A percentile compares a stretch with the other conserved stretches of the same genome.
phyloP scores from a whole-genome alignment of 2,888 invertebrate species.

The Drosophila vallismaia region DNA sequence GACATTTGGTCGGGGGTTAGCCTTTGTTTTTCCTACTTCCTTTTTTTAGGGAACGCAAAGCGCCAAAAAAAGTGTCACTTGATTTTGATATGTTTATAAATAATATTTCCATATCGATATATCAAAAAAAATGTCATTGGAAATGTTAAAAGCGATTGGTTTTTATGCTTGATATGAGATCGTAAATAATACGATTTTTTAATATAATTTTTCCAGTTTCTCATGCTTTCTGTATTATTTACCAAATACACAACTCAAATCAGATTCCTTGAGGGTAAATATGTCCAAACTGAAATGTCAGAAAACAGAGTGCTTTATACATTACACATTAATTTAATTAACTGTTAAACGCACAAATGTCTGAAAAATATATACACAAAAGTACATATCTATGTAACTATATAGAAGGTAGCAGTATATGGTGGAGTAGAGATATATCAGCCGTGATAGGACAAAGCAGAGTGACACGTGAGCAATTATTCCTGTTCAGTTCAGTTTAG shows the following conservation, averaged over 20 bases:
- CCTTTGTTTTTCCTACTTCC: conserved; percentile 23
- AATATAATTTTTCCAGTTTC: neutral
- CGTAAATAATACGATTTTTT: neutral
- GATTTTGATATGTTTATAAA: conserved; percentile 15
- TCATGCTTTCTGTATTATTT: neutral
- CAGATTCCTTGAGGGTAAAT: conserved; percentile 12
- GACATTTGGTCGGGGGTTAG: conserved; percentile 9
- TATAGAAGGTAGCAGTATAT: neutral
- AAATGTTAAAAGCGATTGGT: neutral
- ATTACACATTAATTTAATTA: conserved; percentile 72
- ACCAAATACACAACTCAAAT: conserved; percentile 7
- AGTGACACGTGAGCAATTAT: conserved; percentile 60
- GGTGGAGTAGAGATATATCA: conserved; percentile 9
- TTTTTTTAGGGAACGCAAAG: neutral
- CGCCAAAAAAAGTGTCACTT: conserved; percentile 24
- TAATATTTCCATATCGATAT: conserved; percentile 7
- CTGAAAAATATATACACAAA: conserved; percentile 5
- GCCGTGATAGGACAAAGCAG: conserved; percentile 18
- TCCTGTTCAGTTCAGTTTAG: conserved; percentile 39
- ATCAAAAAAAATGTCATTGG: neutral
- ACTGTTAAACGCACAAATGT: conserved; percentile 44
- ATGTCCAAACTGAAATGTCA: conserved; percentile 54
- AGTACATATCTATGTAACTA: conserved; percentile 5
- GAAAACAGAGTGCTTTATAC: conserved; percentile 46
- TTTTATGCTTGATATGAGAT: neutral